Base-by-base conservation (phyloP, 1,140 invertebrate genomes). In the Caerostris extrusa region DNA sequence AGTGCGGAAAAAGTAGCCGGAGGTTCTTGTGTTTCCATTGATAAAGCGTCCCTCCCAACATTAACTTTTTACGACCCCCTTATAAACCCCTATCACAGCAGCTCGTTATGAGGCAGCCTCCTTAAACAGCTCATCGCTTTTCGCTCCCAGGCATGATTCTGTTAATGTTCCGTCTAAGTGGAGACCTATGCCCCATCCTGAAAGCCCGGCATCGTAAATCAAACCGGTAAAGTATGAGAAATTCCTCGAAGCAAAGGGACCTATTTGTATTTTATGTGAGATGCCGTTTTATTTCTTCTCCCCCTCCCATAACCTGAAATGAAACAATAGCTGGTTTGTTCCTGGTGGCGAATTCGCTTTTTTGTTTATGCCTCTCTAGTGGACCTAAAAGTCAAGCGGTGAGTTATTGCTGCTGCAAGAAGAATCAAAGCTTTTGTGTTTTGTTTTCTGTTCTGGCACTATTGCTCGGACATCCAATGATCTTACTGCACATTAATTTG, bases 191-290 rank as follows among this genome's bases (percentile, higher is more conserved):
- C 55, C 88, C 88, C n/a, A 64, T 88, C n/a, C 86, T 14, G 58
- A 67, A 12, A 57, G 50, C 82, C 53, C 53, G 82, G 14, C 67
- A 77, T 90, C 88, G 67, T 67, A 90, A 90, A 90, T 90, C 88
- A 90, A 90, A 90, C 88, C 67, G 50, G 67, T 90, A 90, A 69
- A 57, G 88, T 77, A 7, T 77, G 34, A 34, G 71, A 77, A 67
- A 56, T 77, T 90, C 64, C n/a, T 77, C 67, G 8, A 57, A 71
- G n/a, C 82, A 58, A n/a, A 10, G 61, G 60, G 57, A 77, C 69
- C 67, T 50, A 90, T 71, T 77, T 69, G 64, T 90, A 77, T 90
- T 90, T 90, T 90, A 90, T 90, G 67, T 90, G 64, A 12, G 60
- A 87, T 87, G 85, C 85, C 53, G n/a, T 87, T 87, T 87, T 87